Evolutionary conservation across 2,888 invertebrate species (phyloP).

Genomic region (Polymixis lichenea): DNA sequence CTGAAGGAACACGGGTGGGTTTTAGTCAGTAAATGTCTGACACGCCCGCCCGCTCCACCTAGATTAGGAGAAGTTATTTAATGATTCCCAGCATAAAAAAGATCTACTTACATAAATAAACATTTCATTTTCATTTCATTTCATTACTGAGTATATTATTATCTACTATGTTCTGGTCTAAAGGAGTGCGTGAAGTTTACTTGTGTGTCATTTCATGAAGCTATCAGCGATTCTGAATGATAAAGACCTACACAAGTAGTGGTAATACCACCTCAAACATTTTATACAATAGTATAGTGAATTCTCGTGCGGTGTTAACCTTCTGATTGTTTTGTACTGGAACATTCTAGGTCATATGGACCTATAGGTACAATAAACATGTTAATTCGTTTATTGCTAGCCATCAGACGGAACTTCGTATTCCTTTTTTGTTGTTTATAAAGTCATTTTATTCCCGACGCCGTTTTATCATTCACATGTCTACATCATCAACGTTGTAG

Average conservation of each 20-base stretch:
- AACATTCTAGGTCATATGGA: conserved; percentile 24
- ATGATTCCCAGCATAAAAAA: too few species aligned
- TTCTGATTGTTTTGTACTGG: conserved; percentile 27
- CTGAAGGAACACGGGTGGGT: too few species aligned
- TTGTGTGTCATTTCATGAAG: neutral
- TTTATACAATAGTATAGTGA: neutral
- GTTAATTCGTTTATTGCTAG: conserved; percentile 44
- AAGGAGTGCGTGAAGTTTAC: neutral
- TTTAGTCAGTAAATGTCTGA: too few species aligned
- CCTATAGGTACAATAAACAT: conserved; percentile 36
- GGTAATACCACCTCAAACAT: neutral
- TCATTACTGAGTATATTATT: neutral
- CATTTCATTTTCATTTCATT: too few species aligned
- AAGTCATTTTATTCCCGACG: neutral
- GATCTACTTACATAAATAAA: too few species aligned
- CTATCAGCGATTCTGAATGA: neutral
- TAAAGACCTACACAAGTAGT: neutral
- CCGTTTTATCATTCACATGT: conserved; percentile 2
- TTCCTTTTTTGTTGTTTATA: neutral
- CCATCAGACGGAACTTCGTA: conserved; percentile 15
- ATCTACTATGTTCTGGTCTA: neutral
- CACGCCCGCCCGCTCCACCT: too few species aligned
- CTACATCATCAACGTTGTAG: neutral
- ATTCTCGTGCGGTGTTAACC: neutral
- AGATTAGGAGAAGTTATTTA: too few species aligned